Conservation (phyloP, 2,888 invertebrate species). For the Piscicola geometra region DNA sequence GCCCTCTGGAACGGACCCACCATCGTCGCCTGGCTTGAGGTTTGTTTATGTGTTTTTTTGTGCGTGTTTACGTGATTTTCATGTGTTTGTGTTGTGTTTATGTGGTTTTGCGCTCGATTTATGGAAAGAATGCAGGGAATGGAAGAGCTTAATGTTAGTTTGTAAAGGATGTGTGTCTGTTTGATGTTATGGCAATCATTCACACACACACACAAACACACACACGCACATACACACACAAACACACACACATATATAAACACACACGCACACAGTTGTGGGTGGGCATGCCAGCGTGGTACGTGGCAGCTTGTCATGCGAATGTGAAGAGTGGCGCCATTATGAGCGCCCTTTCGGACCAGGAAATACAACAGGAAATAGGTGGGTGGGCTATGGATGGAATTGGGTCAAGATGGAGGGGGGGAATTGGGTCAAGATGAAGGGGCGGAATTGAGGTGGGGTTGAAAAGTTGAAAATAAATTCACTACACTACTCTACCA, state of each 20-base stretch:
- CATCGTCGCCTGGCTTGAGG: conserved; percentile 96
- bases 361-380: conserved; percentile 98
- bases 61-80: conserved; percentile 99
- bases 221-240: not conserved
- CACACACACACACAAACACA: not conserved
- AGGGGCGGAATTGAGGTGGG: too few species aligned
- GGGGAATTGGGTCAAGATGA: too few species aligned
- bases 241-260: not conserved
- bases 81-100: conserved; percentile 97
- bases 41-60: conserved; percentile 71
- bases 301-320: conserved; percentile 92
- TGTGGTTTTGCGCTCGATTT: conserved; percentile 99
- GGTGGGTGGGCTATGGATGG: conserved; percentile 55
- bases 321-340: conserved; percentile 99
- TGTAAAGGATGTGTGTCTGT: too few species aligned
- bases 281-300: conserved; percentile 99
- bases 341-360: conserved; percentile 97
- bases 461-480: too few species aligned
- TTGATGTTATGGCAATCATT: too few species aligned
- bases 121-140: too few species aligned
- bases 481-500: not conserved
- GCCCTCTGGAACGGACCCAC: conserved; percentile 99
- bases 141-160: not conserved
- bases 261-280: conserved; percentile 66
- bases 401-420: too few species aligned